phyloP scores from a whole-genome alignment of 2,797 vertebrate genomes.

The Coranthus polyacanthus region DNA sequence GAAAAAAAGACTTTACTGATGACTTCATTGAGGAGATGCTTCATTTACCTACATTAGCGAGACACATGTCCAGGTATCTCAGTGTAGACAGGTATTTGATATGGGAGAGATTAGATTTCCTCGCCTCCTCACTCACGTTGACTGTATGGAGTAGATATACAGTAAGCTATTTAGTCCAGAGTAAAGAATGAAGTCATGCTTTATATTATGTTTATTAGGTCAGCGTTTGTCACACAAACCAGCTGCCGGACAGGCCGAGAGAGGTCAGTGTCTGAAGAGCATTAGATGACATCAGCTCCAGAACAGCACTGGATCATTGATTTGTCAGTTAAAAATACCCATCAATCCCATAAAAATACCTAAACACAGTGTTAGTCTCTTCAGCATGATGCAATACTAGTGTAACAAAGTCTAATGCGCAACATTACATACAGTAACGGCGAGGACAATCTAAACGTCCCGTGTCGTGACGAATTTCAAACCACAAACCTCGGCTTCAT shows the following conservation, averaged over 20 bases:
- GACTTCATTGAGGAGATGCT: too few relatives aligned
- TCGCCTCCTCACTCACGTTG: neutral
- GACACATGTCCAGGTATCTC: too few relatives aligned
- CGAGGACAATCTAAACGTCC: too few relatives aligned
- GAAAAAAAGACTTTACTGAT: too few relatives aligned
- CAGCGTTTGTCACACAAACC: neutral
- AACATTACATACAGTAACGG: neutral
- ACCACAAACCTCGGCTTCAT: too few relatives aligned
- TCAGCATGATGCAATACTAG: constrained; percentile 12
- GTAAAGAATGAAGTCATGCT: constrained; percentile 12
- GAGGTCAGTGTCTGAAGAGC: constrained; percentile 4
- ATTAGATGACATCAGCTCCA: neutral
- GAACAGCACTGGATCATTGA: neutral
- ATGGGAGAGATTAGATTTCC: neutral
- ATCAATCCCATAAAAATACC: constrained; percentile 4
- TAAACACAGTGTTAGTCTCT: constrained; percentile 1
- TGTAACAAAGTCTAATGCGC: neutral
- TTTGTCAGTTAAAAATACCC: constrained; percentile 8
- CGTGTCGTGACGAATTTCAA: too few relatives aligned
- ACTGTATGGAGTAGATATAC: neutral
- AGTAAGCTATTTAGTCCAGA: neutral
- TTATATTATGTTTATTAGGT: neutral
- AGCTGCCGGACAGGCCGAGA: neutral
- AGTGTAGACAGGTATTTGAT: neutral
- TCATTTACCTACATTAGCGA: too few relatives aligned